Evolutionary conservation across 2,888 invertebrate species (phyloP).

Genomic region (Anticlea derivata): DNA sequence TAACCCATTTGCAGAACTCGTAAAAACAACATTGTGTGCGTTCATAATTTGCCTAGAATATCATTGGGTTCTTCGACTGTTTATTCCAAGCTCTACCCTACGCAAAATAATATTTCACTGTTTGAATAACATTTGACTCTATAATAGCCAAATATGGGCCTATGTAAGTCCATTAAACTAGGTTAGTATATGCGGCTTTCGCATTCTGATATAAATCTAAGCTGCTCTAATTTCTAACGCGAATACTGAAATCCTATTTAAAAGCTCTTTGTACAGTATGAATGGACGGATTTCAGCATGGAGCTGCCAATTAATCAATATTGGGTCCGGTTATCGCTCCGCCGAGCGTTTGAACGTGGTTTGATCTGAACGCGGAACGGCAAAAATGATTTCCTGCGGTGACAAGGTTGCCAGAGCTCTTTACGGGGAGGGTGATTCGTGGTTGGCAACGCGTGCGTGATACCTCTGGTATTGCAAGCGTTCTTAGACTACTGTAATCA

Average conservation of each 20-base stretch:
- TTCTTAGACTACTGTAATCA: too few species aligned
- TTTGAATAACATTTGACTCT: background rate
- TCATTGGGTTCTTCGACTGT: conserved; percentile 2
- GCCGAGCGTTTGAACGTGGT: background rate
- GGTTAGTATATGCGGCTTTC: background rate
- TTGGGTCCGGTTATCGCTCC: conserved; percentile 5
- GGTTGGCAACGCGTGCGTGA: too few species aligned
- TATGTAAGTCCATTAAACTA: too few species aligned
- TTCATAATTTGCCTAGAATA: conserved; percentile 3
- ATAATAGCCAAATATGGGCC: background rate
- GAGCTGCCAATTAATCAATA: conserved; percentile 17
- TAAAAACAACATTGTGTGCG: background rate
- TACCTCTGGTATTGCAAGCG: too few species aligned
- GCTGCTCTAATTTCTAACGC: background rate
- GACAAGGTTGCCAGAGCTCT: too few species aligned
- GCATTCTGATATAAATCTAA: background rate
- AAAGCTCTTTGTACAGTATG: conserved; percentile 10
- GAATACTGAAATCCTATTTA: conserved; percentile 4
- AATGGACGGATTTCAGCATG: conserved; percentile 14
- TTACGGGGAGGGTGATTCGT: too few species aligned
- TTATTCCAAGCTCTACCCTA: background rate
- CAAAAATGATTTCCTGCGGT: too few species aligned
- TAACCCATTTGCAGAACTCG: too few species aligned
- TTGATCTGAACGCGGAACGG: too few species aligned
- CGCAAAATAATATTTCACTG: conserved; percentile 2